Evolutionary conservation across 2,888 invertebrate species (phyloP), one percentile per base, ranked within the genome.

Genomic region (Thyatira batis): DNA sequence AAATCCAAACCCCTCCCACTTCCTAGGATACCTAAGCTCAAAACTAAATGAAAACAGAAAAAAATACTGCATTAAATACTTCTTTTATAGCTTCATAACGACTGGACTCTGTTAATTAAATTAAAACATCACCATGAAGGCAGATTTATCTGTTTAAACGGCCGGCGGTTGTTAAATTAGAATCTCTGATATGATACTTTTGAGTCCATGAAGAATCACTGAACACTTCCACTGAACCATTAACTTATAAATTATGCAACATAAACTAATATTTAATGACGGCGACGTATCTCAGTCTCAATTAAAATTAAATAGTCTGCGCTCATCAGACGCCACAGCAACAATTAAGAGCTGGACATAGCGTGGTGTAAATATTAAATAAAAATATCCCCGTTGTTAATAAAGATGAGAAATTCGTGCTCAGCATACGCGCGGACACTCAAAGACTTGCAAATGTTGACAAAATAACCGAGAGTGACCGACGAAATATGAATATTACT

Each of bases 391-490:
- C 71, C 71, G 69, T 65, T 69, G 71, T 84, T 84, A 81, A 84
- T 86, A 83, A 82, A 85, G 82, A 82, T 78, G 82, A 78, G 74
- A 63, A 56, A 64, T 60, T 66, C 87, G 85, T 84, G 89, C 69
- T 72, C 68, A 57, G 85, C 81, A 80, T 87, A 79, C 77, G 61
- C 57, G 52, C 61, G 68, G 73, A 64, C 63, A 60, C 67, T 77
- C 73, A 80, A 79, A 81, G 76, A 80, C 80, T 80, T 84, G 80
- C 73, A 77, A 84, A 85, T 85, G 76, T 73, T 72, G 57, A 63
- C 71, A 71, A 78, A 80, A 78, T 74, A 75, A 70, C 76, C 67
- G 51, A 57, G 51, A 68, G 66, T 77, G 74, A 73, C 76, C 71
- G 67, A 48, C 56, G 58, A 55, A 25, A 52, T 62, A 73, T 71